phyloP scores from a whole-genome alignment of 2,113 vertebrate genomes.

The Oncorhynchus tshawytscha region DNA sequence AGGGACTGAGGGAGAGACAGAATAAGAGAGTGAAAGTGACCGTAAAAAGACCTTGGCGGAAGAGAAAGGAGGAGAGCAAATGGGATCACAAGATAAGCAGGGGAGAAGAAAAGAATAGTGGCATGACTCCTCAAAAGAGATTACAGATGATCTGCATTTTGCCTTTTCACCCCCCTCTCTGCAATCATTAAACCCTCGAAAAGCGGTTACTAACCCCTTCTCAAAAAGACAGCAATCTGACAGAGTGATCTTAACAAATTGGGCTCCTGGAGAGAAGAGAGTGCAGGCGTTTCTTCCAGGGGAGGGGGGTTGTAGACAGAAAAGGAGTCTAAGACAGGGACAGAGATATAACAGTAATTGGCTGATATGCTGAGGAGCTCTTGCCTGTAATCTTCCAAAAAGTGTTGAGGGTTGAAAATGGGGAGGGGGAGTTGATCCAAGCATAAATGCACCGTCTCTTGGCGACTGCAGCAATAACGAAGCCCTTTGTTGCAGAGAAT shows the following conservation, averaged over 20 bases:
- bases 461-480: constrained; percentile 33
- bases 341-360: constrained; percentile 70
- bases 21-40: constrained; percentile 46
- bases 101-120: constrained; percentile 48
- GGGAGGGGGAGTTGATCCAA: constrained; percentile 7
- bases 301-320: constrained; percentile 48
- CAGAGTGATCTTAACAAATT: constrained; percentile 71
- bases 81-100: constrained; percentile 64
- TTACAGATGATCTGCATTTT: constrained; percentile 73
- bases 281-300: constrained; percentile 34
- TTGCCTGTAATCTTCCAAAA: constrained; percentile 53
- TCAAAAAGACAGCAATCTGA: constrained; percentile 64
- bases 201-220: constrained; percentile 38
- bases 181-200: constrained; percentile 47
- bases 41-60: constrained; percentile 51
- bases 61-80: constrained; percentile 53
- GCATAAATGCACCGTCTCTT: constrained; percentile 1
- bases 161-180: constrained; percentile 51
- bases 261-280: constrained; percentile 41
- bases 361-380: constrained; percentile 44
- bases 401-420: constrained; percentile 39
- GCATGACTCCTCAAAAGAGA: constrained; percentile 63
- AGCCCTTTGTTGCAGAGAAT: constrained; percentile 18
- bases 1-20: constrained; percentile 30
- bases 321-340: constrained; percentile 49